Conservation (phyloP, 1,140 invertebrate genomes). For the Dendrolimus kikuchii region DNA sequence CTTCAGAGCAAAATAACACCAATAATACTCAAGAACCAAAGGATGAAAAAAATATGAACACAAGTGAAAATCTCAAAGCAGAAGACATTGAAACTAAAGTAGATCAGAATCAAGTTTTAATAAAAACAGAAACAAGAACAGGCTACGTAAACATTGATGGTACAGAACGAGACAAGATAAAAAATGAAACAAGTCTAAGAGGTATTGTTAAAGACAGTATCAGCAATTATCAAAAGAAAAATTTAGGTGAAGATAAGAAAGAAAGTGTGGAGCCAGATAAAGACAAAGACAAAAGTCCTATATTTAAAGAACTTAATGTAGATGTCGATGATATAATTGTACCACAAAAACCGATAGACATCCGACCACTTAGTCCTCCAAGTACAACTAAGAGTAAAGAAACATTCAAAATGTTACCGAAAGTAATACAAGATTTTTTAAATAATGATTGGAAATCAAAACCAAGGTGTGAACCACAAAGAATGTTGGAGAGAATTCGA, state of each 20-base stretch:
- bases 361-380: slow-evolving; percentile 30
- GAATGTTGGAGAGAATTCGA: slow-evolving; percentile 74
- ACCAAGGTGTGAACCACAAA: slow-evolving; percentile 74
- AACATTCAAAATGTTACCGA: slow-evolving; percentile 54
- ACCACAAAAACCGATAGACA: slow-evolving; percentile 24
- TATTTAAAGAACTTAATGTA: slow-evolving; percentile 22
- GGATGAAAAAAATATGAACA: slow-evolving; percentile 8
- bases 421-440: slow-evolving; percentile 66
- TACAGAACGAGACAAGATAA: slow-evolving; percentile 51
- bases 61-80: slow-evolving; percentile 5
- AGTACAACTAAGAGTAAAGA: slow-evolving; percentile 48
- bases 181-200: slow-evolving; percentile 42
- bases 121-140: slow-evolving; percentile 60
- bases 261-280: slow-evolving; percentile 4
- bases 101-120: slow-evolving; percentile 39
- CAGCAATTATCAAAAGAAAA: slow-evolving; percentile 39
- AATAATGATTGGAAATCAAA: slow-evolving; percentile 55
- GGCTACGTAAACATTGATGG: slow-evolving; percentile 63
- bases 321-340: slow-evolving; percentile 57
- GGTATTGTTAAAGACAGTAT: slow-evolving; percentile 52
- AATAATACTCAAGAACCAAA: slow-evolving; percentile 14
- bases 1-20: slow-evolving; percentile 22
- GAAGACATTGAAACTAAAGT: slow-evolving; percentile 13
- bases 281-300: slow-evolving; percentile 8
- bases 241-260: slow-evolving; percentile 19